Base-by-base conservation (phyloP, 2,888 invertebrate species). In the Eretmocerus hayati region DNA sequence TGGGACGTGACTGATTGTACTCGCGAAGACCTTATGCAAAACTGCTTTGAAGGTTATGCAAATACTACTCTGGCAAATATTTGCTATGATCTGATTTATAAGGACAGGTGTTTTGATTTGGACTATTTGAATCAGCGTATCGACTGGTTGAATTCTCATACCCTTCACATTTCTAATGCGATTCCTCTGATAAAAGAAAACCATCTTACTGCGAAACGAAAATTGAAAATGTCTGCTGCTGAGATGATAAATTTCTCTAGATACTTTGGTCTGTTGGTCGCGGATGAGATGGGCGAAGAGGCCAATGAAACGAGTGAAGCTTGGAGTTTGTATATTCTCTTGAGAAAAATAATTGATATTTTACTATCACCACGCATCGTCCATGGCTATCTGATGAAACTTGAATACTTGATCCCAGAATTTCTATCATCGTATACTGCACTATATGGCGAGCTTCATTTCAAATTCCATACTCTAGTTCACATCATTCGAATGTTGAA, bases 191-290 rank as follows among this genome's bases (percentile, higher is more conserved):
- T 40, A 33, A 42, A 42, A 32, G 37, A 13, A 19, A 37, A 47
- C 4, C 37, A 42, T 19, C 18, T 47, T 22, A 21, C 20, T 9
- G 16, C 15, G 4, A 47, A 42, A 37, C 30, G 36, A 31, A 36
- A 42, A 35, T 37, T 47, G 5, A 41, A 47, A 42, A 47, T 47
- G 42, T 47, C 47, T 2, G 42, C 42, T 2, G 20, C 31, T 16
- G 42, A 47, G 32, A 37, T 20, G n/a, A 21, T 36, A 4, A 21
- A 31, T 31, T 47, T 47, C n/a, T 18, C 16, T 2, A 36, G 47
- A 20, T 47, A 37, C 37, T 47, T 36, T 31, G 47, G 47, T 2
- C 19, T 47, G 19, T 11, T 42, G 2, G 39, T 47, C 11, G 42
- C 37, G 13, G 36, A 36, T 3, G 36, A 41, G 35, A 16, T 46